Percentiles rank a stretch among this genome's conserved stretches.
Conservation (phyloP, 2,113 vertebrate species). For the Lathamus discolor region DNA sequence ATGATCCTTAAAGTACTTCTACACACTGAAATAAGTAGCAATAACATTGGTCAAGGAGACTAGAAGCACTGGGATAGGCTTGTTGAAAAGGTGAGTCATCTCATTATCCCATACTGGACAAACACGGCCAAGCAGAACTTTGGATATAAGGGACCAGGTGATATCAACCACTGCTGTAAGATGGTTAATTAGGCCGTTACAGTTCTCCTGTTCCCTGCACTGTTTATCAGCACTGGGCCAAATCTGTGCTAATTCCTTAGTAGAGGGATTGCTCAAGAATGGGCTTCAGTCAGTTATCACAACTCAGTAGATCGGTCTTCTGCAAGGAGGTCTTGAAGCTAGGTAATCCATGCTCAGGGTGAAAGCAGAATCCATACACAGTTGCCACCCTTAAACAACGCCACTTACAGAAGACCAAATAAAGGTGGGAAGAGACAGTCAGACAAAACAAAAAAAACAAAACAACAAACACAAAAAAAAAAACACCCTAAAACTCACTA, state of each 20-base stretch:
- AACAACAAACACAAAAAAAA: background rate
- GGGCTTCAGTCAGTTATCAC: background rate
- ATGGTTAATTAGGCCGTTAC: background rate
- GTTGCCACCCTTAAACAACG: background rate
- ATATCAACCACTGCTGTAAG: background rate
- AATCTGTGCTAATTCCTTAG: background rate
- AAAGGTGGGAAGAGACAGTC: background rate
- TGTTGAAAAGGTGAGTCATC: background rate
- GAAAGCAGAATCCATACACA: background rate
- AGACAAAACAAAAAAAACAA: background rate
- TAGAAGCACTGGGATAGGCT: background rate
- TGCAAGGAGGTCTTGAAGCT: background rate
- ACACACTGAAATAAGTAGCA: background rate
- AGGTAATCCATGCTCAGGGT: background rate
- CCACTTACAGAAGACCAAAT: background rate
- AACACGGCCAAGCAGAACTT: background rate
- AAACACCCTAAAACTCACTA: background rate
- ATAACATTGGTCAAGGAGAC: background rate
- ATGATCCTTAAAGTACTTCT: background rate
- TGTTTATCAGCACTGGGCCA: background rate
- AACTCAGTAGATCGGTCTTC: background rate
- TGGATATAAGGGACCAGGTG: background rate
- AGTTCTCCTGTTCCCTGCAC: background rate
- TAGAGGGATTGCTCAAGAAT: fast-evolving
- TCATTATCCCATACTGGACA: background rate